These are phyloP conservation scores for Ivindomyrus marchei DNA, from an alignment of 2,113 vertebrate species.

Conservation along the genomic window DNA sequence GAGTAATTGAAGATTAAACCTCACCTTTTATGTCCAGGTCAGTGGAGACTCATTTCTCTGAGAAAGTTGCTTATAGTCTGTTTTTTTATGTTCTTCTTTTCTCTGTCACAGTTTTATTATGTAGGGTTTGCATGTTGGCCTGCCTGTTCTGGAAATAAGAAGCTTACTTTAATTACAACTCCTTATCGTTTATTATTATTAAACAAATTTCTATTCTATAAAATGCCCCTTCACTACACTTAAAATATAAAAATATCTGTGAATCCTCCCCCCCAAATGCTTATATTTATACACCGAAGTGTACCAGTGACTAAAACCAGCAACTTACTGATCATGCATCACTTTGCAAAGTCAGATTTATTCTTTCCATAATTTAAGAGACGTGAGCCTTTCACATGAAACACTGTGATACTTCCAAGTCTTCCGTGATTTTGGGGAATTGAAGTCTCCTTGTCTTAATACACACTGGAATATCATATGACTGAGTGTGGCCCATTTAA, in stretches of 20 bases:
- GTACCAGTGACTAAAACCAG: not conserved
- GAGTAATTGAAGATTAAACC: conserved; percentile 50
- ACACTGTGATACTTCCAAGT: not conserved
- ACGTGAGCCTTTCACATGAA: not conserved
- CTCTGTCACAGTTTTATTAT: conserved; percentile 47
- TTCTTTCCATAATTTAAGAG: not conserved
- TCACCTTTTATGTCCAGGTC: conserved; percentile 49
- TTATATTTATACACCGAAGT: not conserved
- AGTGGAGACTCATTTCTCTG: conserved; percentile 41
- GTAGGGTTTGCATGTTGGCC: conserved; percentile 31
- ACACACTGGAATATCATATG: not conserved
- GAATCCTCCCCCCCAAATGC: not conserved
- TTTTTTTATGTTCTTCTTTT: conserved; percentile 35
- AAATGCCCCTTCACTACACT: not conserved
- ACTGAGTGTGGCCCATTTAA: not conserved
- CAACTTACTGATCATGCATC: not conserved
- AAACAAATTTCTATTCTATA: not conserved
- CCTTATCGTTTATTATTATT: not conserved
- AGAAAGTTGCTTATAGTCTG: conserved; percentile 35
- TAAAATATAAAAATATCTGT: not conserved
- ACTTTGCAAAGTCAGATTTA: not conserved
- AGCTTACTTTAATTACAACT: not conserved
- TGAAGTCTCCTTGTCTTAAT: not conserved
- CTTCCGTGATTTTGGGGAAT: not conserved
- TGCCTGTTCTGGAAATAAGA: not conserved